Evolutionary conservation across 2,113 vertebrate genomes (phyloP), one percentile per base, ranked within the genome.

Genomic region (Strix uralensis): DNA sequence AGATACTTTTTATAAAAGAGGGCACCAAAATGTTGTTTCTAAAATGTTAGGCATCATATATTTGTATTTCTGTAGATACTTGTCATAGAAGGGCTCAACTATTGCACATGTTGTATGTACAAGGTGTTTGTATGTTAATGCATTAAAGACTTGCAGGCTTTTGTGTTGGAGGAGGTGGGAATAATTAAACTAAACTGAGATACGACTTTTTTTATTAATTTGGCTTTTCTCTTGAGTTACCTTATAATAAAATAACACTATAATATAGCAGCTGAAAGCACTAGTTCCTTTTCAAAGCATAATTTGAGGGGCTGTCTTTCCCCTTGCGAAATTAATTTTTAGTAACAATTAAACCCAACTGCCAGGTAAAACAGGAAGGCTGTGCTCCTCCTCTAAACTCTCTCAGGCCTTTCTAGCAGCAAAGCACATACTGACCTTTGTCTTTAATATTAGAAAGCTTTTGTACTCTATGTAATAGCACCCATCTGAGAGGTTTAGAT

Each of bases 1-100:
- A 72, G 78, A 95, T 97, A 77, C 94, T 96, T 96, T 97, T 97
- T 95, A 96, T 97, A 97, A 96, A 97, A 97, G 96, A 96, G 51
- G 94, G 74, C 89, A 83, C 63, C 29, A 90, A 97, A 95, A 94
- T 88, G 89, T 96, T 92, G 44, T 97, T 97, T 94, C 94, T 97
- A 97, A 96, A 97, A 95, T 95, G 66, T 94, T 97, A 97, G 97
- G 97, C 84, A 66, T 89, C 81, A 0, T 97, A 26, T 93, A 86
- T 93, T 96, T 96, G 80, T 95, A 97, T 96, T 95, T 94, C 89
- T 96, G 54, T 85, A 95, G 91, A 71, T 96, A 94, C 23, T 92
- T 92, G 95, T 80, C 73, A 36, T 73, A 92, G 96, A 97, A 97
- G 96, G 97, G 96, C 96, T 97, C 78, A 89, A 77, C 78, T 92